Conservation (phyloP, 2,113 vertebrate genomes). For the Camelus bactrianus region DNA sequence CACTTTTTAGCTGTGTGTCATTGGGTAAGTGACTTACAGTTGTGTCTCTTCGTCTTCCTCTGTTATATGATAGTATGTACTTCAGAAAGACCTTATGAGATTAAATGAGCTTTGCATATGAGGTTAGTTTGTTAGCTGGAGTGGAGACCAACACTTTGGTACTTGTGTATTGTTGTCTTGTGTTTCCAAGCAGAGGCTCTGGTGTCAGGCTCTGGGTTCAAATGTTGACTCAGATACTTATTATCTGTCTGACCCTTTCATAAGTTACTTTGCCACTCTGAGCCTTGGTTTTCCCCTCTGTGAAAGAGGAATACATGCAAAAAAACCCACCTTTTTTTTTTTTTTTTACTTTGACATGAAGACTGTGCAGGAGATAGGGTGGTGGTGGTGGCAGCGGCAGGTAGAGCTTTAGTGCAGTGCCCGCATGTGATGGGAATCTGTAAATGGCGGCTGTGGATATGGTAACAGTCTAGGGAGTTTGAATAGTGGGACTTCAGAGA, state of each 20-base stretch:
- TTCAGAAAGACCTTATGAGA: not conserved
- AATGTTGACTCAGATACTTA: not conserved
- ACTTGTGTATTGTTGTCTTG: not conserved
- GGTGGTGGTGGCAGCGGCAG: fast-evolving
- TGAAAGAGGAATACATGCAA: not conserved
- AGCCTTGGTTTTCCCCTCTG: not conserved
- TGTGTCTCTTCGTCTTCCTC: not conserved
- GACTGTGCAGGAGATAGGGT: not conserved
- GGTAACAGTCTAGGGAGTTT: not conserved
- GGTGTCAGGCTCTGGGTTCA: not conserved
- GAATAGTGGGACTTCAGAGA: not conserved
- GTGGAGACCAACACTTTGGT: not conserved
- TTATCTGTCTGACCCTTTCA: not conserved
- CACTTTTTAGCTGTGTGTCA: not conserved
- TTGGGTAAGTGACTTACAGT: not conserved
- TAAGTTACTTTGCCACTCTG: not conserved
- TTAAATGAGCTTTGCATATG: not conserved
- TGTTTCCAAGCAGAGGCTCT: not conserved
- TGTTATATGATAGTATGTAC: too few relatives aligned
- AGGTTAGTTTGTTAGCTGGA: not conserved
- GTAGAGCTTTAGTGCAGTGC: fast-evolving
- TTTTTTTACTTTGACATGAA: not conserved
- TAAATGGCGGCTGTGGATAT: too few relatives aligned
- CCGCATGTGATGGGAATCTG: not conserved
- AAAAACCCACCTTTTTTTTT: not conserved